These are phyloP conservation scores for Donacobius atricapilla DNA, from an alignment of 2,113 vertebrate species.

Conservation along the genomic window DNA sequence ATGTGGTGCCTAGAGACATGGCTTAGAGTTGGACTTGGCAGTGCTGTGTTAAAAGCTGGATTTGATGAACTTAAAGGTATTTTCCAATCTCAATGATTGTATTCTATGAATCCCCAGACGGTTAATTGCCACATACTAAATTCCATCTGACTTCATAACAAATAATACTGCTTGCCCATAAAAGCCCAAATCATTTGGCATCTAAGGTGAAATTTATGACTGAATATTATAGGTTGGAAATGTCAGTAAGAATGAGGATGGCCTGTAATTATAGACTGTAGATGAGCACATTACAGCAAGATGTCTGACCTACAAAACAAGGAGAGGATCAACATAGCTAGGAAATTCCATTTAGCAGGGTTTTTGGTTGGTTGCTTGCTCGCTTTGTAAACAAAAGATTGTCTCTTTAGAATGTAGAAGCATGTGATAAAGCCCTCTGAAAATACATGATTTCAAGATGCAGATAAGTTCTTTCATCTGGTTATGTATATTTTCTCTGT, in stretches of 20 bases:
- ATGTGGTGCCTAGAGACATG: background rate
- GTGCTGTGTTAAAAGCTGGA: background rate
- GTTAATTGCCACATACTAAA: background rate
- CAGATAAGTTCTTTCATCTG: background rate
- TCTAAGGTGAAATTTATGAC: background rate
- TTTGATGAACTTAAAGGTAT: background rate
- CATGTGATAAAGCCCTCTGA: background rate
- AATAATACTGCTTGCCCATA: background rate
- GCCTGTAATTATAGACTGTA: background rate
- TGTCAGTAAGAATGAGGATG: background rate
- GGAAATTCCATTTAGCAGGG: background rate
- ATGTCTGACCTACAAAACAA: background rate
- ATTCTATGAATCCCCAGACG: background rate
- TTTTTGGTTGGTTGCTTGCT: accelerated
- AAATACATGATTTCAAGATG: background rate
- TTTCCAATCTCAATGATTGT: background rate
- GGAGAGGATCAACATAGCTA: background rate
- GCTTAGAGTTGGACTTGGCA: background rate
- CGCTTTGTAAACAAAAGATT: background rate
- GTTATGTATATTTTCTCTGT: background rate
- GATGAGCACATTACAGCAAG: background rate
- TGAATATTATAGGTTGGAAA: background rate
- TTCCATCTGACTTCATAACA: background rate
- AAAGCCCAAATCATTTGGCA: background rate
- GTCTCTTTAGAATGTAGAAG: background rate